Conservation (phyloP, 2,888 invertebrate species). For the Drosophila paranaensis region DNA sequence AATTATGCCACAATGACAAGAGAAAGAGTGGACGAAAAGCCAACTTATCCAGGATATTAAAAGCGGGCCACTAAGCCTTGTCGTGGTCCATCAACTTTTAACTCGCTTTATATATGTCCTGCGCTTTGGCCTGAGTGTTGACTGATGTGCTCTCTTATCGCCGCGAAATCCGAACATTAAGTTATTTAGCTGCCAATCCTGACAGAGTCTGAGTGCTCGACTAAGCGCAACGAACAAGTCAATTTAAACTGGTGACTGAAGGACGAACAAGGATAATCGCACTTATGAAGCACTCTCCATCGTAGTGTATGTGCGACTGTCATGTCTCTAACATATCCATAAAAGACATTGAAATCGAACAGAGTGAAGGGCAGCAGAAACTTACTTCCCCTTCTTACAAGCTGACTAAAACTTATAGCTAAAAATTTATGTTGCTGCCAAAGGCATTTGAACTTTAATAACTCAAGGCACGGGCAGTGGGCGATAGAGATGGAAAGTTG, state of each 20-base stretch:
- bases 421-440: constrained; percentile 60
- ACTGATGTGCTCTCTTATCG: constrained; percentile 57
- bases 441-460: constrained; percentile 54
- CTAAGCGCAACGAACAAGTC: constrained; percentile 51
- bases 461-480: constrained; percentile 13
- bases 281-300: constrained; percentile 26
- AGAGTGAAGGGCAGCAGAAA: constrained; percentile 30
- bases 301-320: not conserved
- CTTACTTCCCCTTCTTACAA: constrained; percentile 11
- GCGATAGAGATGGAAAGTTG: not conserved
- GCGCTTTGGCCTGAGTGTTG: not conserved
- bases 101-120: constrained; percentile 13
- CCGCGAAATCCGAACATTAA: constrained; percentile 65
- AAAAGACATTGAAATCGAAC: constrained; percentile 58
- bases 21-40: constrained; percentile 13
- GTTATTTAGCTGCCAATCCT: constrained; percentile 63
- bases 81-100: constrained; percentile 28
- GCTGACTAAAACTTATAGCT: constrained; percentile 42
- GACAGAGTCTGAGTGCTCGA: constrained; percentile 10
- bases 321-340: constrained; percentile 41
- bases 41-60: constrained; percentile 54
- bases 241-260: constrained; percentile 29
- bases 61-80: constrained; percentile 26
- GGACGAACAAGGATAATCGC: constrained; percentile 55
- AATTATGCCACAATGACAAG: constrained; percentile 61